Base-by-base conservation (phyloP, 2,888 invertebrate genomes). In the Acrobasis repandana region DNA sequence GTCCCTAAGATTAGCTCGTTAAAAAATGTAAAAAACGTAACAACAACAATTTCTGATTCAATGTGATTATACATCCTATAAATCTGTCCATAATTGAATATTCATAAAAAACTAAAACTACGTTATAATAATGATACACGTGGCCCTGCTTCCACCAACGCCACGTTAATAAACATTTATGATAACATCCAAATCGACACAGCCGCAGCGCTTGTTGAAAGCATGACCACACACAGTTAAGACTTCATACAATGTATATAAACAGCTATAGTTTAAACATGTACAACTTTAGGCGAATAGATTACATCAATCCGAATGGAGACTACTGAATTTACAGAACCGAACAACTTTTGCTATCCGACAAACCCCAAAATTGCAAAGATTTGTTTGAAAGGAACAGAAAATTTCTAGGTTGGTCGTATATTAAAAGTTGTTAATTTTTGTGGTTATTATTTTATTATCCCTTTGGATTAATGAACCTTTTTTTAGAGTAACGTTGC, bases 81-180 rank as follows among this genome's bases (percentile, higher is more conserved):
- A n/a, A 68, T 72, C 67, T 72, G 77, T 78, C 75, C 77, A 79
- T 79, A 79, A 76, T 74, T 75, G 74, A 77, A 78, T 80, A 78
- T 77, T 61, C 67, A 74, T 79, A 82, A 73, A 82, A 83, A 86
- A 85, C 85, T 84, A 85, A 82, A 77, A 70, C 82, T 80, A 79
- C 75, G 74, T 75, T 77, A 72, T 72, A 71, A 72, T 76, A 74
- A 72, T 70, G 74, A 75, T 75, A 74, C 74, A 66, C 65, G 69
- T 69, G 75, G 75, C 74, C 74, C 64, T 79, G 79, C 79, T 79
- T 77, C 74, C 79, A 79, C 73, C 80, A 80, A 76, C 65, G 74
- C 72, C 73, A 18, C 18, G 18, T 18, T 1, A 20, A n/a, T 16
- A 52, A 36, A 52, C 36, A 15, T 52, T 15, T 28, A 51, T 38